Percentiles rank a stretch among this genome's conserved stretches.
Conservation (phyloP, 2,797 vertebrate genomes). For the Anguilla marmorata region DNA sequence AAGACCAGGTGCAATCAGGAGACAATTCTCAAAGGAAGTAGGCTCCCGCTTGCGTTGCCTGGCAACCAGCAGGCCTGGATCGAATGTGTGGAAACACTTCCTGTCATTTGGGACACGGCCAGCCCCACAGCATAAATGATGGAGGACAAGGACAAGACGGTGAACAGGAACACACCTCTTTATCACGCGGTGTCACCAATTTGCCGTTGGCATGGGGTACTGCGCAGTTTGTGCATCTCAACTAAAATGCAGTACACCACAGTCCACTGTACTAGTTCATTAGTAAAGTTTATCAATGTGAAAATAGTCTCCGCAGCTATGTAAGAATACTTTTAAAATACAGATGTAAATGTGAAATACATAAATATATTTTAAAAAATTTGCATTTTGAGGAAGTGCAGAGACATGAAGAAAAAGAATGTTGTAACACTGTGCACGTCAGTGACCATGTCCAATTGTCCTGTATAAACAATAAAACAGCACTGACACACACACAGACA, state of each 20-base stretch:
- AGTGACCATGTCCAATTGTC: background rate
- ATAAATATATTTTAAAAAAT: background rate
- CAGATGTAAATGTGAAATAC: background rate
- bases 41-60: slow-evolving; percentile 46
- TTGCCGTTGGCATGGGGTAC: background rate
- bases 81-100: slow-evolving; percentile 42
- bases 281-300: no score
- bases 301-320: background rate
- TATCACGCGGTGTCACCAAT: background rate
- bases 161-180: slow-evolving; percentile 29
- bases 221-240: background rate
- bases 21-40: slow-evolving; percentile 56
- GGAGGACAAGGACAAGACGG: slow-evolving; percentile 31
- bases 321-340: background rate
- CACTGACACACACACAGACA: background rate
- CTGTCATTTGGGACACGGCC: slow-evolving; percentile 51
- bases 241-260: background rate
- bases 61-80: slow-evolving; percentile 58
- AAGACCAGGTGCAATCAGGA: slow-evolving; percentile 59
- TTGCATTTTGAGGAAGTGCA: background rate
- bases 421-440: background rate
- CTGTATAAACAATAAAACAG: background rate
- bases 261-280: background rate
- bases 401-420: background rate
- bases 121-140: slow-evolving; percentile 44